Evolutionary conservation across 2,113 vertebrate species (phyloP).

Genomic region (Corythaixoides concolor): DNA sequence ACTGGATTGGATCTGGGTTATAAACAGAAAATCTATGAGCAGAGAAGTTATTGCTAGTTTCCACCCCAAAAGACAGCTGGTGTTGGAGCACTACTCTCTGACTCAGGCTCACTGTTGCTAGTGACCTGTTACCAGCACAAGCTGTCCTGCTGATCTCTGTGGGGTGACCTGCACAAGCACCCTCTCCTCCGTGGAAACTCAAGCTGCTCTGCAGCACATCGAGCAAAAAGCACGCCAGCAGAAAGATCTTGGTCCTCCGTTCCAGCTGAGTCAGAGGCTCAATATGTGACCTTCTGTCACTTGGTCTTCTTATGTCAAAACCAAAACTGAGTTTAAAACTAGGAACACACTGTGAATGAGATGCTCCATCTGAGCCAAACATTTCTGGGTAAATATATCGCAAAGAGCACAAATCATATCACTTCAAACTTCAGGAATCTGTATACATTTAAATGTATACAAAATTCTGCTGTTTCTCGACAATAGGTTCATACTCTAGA

Average conservation of each 20-base stretch:
- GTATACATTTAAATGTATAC: slow-evolving; percentile 51
- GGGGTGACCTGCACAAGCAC: background rate
- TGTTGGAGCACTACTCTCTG: background rate
- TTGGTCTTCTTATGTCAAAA: slow-evolving; percentile 32
- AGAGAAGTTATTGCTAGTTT: background rate
- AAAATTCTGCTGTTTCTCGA: slow-evolving; percentile 38
- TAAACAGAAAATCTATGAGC: background rate
- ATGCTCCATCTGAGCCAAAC: slow-evolving; percentile 17
- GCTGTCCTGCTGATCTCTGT: background rate
- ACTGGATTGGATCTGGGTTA: background rate
- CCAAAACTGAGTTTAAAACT: background rate
- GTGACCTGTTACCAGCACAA: no score
- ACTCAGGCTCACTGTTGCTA: background rate
- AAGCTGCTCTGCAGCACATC: background rate
- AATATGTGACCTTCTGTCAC: background rate
- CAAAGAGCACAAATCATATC: slow-evolving; percentile 35
- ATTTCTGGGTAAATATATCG: slow-evolving; percentile 28
- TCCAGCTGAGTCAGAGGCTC: slow-evolving; percentile 2
- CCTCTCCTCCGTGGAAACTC: background rate
- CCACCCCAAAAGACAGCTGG: background rate
- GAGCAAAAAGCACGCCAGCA: background rate
- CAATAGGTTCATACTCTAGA: slow-evolving; percentile 24
- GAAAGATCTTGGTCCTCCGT: background rate
- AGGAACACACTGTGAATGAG: background rate
- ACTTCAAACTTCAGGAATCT: slow-evolving; percentile 49